A percentile compares a stretch with the other conserved stretches of the same genome.
Evolutionary conservation across 2,113 vertebrate genomes (phyloP).

Genomic region (Cyanocitta stelleri): DNA sequence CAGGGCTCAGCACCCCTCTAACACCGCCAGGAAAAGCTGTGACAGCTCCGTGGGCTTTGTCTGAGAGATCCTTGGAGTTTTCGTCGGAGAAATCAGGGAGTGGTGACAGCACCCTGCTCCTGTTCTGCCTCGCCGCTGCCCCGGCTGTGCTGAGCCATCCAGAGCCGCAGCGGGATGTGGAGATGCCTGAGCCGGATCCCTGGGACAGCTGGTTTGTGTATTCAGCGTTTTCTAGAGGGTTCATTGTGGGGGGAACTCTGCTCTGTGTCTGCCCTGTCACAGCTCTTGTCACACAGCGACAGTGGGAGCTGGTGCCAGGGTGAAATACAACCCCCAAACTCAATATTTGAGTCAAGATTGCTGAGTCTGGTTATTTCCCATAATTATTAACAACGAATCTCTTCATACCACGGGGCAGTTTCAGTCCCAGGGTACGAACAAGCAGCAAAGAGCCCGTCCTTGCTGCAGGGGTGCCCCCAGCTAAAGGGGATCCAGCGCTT

Average conservation of each 20-base stretch:
- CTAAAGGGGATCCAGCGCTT: accelerated
- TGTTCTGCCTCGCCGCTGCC: background rate
- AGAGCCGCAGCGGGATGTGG: accelerated
- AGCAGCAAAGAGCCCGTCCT: background rate
- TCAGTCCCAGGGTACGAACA: accelerated
- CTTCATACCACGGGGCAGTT: accelerated
- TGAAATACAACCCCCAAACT: background rate
- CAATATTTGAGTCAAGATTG: background rate
- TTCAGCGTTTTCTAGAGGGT: background rate
- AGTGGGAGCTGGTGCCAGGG: background rate
- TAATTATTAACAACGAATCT: background rate
- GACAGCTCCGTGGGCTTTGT: background rate
- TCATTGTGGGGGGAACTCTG: accelerated
- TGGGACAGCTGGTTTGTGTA: background rate
- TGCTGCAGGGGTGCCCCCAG: background rate
- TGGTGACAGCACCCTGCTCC: accelerated
- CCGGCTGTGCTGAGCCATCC: accelerated
- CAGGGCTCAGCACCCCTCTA: no score
- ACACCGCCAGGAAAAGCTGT: accelerated
- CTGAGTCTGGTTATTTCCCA: background rate
- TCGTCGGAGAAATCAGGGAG: accelerated
- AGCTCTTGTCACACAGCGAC: accelerated
- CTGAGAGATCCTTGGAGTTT: accelerated
- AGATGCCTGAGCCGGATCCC: accelerated
- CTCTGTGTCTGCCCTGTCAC: accelerated